These are phyloP conservation scores for Pentamera pediparva DNA, from an alignment of 53 echinoderm and acorn worm genomes.

Conservation along the genomic window DNA sequence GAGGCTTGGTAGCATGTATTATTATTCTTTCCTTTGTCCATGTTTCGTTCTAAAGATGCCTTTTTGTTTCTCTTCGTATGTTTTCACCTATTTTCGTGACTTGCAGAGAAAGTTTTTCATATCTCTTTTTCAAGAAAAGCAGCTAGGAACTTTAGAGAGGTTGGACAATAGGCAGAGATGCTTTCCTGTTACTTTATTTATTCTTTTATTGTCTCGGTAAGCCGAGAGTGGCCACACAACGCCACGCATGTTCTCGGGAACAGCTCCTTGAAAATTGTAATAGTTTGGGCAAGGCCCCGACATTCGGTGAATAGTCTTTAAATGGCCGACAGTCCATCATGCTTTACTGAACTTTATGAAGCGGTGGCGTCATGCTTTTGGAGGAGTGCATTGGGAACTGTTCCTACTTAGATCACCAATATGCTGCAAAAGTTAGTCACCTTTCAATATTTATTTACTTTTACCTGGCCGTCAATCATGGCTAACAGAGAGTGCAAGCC, in stretches of 20 bases:
- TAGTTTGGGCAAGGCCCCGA: too few relatives aligned
- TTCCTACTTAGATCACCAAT: slow-evolving; percentile 3
- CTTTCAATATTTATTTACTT: slow-evolving; percentile 30
- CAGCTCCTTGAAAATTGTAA: too few relatives aligned
- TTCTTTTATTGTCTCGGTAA: neutral
- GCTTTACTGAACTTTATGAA: too few relatives aligned
- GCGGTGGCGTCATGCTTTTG: too few relatives aligned
- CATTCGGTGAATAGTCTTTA: too few relatives aligned
- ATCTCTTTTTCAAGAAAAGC: slow-evolving; percentile 17
- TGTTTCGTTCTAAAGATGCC: slow-evolving; percentile 21
- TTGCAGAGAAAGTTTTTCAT: neutral
- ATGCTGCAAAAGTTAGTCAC: slow-evolving; percentile 26
- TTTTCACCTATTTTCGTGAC: slow-evolving; percentile 11
- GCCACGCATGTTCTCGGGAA: slow-evolving; percentile 2
- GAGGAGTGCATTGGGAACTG: too few relatives aligned
- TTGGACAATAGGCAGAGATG: slow-evolving; percentile 4
- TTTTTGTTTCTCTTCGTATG: slow-evolving; percentile 12
- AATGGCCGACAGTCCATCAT: too few relatives aligned
- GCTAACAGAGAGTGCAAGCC: too few relatives aligned
- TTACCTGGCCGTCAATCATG: slow-evolving; percentile 5
- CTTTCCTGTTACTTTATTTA: neutral
- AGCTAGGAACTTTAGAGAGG: slow-evolving; percentile 19
- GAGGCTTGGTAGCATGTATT: slow-evolving; percentile 21
- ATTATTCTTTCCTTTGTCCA: slow-evolving; percentile 11
- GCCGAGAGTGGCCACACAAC: neutral